Conservation (phyloP, 2,797 vertebrate genomes). For the Limosa lapponica region DNA sequence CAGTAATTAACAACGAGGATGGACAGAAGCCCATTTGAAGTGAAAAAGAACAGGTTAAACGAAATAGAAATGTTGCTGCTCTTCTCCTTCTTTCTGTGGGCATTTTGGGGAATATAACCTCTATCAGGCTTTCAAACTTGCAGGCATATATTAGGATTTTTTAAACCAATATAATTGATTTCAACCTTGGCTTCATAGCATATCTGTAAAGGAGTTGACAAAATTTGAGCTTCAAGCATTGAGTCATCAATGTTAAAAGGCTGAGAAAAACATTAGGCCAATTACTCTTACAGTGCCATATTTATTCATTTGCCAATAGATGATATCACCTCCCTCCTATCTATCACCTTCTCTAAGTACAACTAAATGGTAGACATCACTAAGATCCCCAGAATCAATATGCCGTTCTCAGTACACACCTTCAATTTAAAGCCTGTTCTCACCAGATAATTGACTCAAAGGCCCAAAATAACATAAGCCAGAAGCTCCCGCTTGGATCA, state of each 20-base stretch:
- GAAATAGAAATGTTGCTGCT: background rate
- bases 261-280: background rate
- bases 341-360: background rate
- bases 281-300: background rate
- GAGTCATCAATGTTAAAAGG: background rate
- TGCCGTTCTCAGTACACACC: background rate
- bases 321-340: background rate
- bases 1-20: background rate
- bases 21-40: background rate
- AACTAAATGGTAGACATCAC: background rate
- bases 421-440: background rate
- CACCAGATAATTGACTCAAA: background rate
- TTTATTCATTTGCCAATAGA: background rate
- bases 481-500: background rate
- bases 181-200: background rate
- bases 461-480: background rate
- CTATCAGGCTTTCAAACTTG: background rate
- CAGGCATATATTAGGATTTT: background rate
- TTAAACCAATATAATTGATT: background rate
- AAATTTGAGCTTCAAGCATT: background rate
- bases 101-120: background rate
- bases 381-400: background rate
- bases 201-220: background rate
- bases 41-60: background rate
- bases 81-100: background rate